phyloP scores from a whole-genome alignment of 2,797 vertebrate species.

The Siniperca scherzeri region DNA sequence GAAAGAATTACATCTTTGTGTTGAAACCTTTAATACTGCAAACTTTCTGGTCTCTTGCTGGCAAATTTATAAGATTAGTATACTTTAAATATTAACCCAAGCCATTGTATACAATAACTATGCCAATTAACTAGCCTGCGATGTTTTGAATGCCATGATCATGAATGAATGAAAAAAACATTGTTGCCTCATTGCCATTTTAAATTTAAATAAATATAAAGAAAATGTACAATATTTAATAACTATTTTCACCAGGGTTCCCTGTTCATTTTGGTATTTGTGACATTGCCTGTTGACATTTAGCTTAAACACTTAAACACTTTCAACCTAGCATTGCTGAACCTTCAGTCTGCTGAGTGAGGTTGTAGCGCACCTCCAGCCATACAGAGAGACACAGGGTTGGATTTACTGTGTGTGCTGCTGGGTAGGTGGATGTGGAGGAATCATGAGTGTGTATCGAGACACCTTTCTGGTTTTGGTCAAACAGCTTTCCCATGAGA shows the following conservation, averaged over 20 bases:
- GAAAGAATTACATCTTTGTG: slow-evolving; percentile 40
- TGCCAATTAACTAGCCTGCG: neutral
- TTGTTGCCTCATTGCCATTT: neutral
- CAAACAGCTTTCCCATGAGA: slow-evolving; percentile 45
- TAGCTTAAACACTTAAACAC: neutral
- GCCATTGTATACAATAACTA: neutral
- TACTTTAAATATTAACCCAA: neutral
- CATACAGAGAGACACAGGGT: neutral
- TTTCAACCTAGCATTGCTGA: neutral
- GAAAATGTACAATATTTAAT: neutral
- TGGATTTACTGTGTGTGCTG: neutral
- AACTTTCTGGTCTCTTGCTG: neutral
- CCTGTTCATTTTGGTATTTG: neutral
- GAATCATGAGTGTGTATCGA: neutral
- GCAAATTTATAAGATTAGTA: neutral
- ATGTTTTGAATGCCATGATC: neutral
- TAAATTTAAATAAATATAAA: neutral
- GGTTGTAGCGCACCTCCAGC: neutral
- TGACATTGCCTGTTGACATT: neutral
- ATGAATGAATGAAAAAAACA: neutral
- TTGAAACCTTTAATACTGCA: neutral
- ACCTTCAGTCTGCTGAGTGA: neutral
- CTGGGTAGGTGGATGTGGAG: neutral
- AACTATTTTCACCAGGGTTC: too few species aligned
- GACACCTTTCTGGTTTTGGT: slow-evolving; percentile 30